Evolutionary conservation across 1,140 invertebrate genomes (phyloP), one percentile per base, ranked within the genome.

Genomic region (Cheumatopsyche charites): DNA sequence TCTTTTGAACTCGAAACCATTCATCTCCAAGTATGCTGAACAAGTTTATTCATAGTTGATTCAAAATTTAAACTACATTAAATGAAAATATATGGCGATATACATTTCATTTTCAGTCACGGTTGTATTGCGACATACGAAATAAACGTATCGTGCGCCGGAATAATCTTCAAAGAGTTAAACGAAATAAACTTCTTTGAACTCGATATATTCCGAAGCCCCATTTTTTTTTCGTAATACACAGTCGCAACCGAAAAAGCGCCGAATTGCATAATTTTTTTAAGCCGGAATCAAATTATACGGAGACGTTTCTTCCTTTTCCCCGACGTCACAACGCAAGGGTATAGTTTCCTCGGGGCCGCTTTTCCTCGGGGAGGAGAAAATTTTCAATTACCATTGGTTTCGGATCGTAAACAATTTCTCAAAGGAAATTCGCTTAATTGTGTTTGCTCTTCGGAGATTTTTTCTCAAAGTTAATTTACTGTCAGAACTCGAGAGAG

Each of bases 391-490:
- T 68, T 68, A 68, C 66, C 66, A 68, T 47, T 55, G 66, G 49
- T 68, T 68, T 68, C 42, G 66, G 41, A 26, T 68, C 49, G 47
- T 42, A 68, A 68, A 55, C 66, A 52, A 68, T 68, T 68, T 68
- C 66, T 68, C 66, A 68, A 68, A 68, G 66, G 49, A 68, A 68
- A 68, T 68, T 36, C 47, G 66, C 66, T 68, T 68, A 68, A 68
- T 68, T 68, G 66, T 68, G 66, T 68, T 68, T 68, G 49, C 66
- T 68, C 66, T 68, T 68, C 21, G 36, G 49, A 25, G 47, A 66
- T 66, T 66, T 68, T 68, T 68, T 68, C 17, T 41, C 66, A 68
- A 68, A 68, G 66, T 68, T 68, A 68, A 68, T 68, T 68, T 68
- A 68, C 66, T 55, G 66, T 55, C 66, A 68, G 66, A 68, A 68